Evolutionary conservation across 1,140 invertebrate species (phyloP).

Genomic region (Drosophila navojoa): DNA sequence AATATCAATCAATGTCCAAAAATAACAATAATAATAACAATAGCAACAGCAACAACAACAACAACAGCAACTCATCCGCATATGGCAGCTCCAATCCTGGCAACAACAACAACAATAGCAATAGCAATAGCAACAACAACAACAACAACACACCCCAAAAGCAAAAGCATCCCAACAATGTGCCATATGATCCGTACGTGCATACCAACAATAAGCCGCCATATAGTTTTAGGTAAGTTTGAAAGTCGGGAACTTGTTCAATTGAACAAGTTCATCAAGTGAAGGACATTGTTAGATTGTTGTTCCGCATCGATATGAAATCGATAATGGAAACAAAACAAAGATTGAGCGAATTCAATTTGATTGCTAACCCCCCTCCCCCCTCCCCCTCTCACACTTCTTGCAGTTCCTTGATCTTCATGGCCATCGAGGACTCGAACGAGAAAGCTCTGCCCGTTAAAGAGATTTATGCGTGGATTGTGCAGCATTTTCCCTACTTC

Average conservation of each 20-base stretch:
- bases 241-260: too few species aligned
- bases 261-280: too few species aligned
- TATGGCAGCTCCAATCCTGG: conserved; percentile 13
- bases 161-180: conserved; percentile 89
- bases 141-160: conserved; percentile 76
- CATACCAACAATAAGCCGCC: conserved; percentile 95
- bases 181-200: conserved; percentile 90
- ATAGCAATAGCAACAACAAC: conserved; percentile 1
- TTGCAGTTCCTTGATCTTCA: conserved; percentile 97
- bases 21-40: conserved; percentile 39
- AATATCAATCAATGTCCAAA: conserved; percentile 51
- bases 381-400: too few species aligned
- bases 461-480: conserved; percentile 99
- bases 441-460: conserved; percentile 96
- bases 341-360: too few species aligned
- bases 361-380: too few species aligned
- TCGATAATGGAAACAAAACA: too few species aligned
- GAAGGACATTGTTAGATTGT: too few species aligned
- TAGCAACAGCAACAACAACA: conserved; percentile 6
- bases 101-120: conserved; percentile 23
- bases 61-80: conserved; percentile 14
- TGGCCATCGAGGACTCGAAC: conserved; percentile 97
- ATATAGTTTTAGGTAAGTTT: conserved; percentile 88
- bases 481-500: conserved; percentile 98
- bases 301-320: too few species aligned